Percentiles rank a stretch among this genome's conserved stretches.
Evolutionary conservation across 2,888 invertebrate genomes (phyloP).

Genomic region (Itoplectis maculator): DNA sequence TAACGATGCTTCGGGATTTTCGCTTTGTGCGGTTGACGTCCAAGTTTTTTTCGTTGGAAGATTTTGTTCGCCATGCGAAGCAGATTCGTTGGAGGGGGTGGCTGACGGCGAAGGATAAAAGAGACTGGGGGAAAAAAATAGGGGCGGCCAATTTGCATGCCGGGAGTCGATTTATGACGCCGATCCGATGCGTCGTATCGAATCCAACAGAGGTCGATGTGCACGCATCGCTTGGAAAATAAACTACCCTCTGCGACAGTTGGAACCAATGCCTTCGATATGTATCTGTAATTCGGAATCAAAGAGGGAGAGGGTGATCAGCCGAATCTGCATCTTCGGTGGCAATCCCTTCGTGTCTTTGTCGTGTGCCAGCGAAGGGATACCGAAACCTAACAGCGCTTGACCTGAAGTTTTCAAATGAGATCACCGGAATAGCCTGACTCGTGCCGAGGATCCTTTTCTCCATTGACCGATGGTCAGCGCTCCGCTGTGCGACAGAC

Average conservation of each 20-base stretch:
- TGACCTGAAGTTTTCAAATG: constrained; percentile 67
- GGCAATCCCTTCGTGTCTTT: neutral
- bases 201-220: constrained; percentile 46
- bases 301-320: neutral
- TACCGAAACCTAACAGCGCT: constrained; percentile 10
- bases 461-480: constrained; percentile 61
- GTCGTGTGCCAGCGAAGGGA: neutral
- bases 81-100: constrained; percentile 44
- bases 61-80: neutral
- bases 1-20: neutral
- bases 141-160: constrained; percentile 65
- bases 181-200: constrained; percentile 61
- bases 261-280: constrained; percentile 33
- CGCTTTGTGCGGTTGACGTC: too few species aligned
- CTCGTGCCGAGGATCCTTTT: constrained; percentile 43
- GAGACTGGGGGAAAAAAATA: constrained; percentile 29
- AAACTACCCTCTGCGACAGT: constrained; percentile 27
- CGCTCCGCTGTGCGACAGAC: constrained; percentile 21
- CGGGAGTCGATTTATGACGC: constrained; percentile 65
- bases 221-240: constrained; percentile 48
- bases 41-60: too few species aligned
- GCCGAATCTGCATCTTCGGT: neutral
- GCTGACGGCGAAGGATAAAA: constrained; percentile 26
- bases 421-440: constrained; percentile 54
- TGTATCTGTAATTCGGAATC: constrained; percentile 34